Evolutionary conservation across 1,140 invertebrate species (phyloP).

Genomic region (Cotesia chilonis): DNA sequence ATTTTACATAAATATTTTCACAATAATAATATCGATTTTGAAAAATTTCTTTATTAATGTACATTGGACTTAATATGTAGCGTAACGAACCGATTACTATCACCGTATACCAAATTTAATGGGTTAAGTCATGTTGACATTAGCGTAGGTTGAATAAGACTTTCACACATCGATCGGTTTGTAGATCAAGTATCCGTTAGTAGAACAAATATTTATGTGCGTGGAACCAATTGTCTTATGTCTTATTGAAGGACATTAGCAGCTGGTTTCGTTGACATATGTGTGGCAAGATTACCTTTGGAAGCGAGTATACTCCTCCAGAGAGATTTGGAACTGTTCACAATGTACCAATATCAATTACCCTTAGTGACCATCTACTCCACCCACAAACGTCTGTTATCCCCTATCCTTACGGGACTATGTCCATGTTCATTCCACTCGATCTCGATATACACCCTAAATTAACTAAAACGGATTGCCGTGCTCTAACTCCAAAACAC

Average conservation of each 20-base stretch:
- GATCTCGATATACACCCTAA: slow-evolving; percentile 10
- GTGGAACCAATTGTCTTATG: not conserved
- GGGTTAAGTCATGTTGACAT: too few species aligned
- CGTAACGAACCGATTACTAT: too few species aligned
- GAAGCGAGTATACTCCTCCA: slow-evolving; percentile 13
- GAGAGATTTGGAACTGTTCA: slow-evolving; percentile 33
- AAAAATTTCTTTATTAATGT: too few species aligned
- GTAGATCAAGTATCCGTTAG: not conserved
- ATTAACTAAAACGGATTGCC: slow-evolving; percentile 19
- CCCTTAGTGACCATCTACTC: slow-evolving; percentile 40
- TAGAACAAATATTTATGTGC: not conserved
- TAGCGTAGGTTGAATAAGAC: too few species aligned
- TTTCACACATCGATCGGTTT: not conserved
- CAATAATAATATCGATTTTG: too few species aligned
- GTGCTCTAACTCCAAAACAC: slow-evolving; percentile 9
- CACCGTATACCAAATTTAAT: too few species aligned
- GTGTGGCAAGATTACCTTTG: not conserved
- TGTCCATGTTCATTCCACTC: slow-evolving; percentile 10
- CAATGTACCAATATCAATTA: slow-evolving; percentile 56
- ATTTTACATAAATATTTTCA: too few species aligned
- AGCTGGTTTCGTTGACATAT: slow-evolving; percentile 25
- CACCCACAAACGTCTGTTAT: slow-evolving; percentile 39
- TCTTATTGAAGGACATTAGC: slow-evolving; percentile 16
- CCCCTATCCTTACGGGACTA: slow-evolving; percentile 40
- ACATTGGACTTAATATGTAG: too few species aligned